phyloP scores from a whole-genome alignment of 2,888 invertebrate genomes.

The Caenorhabditis drosophilae region DNA sequence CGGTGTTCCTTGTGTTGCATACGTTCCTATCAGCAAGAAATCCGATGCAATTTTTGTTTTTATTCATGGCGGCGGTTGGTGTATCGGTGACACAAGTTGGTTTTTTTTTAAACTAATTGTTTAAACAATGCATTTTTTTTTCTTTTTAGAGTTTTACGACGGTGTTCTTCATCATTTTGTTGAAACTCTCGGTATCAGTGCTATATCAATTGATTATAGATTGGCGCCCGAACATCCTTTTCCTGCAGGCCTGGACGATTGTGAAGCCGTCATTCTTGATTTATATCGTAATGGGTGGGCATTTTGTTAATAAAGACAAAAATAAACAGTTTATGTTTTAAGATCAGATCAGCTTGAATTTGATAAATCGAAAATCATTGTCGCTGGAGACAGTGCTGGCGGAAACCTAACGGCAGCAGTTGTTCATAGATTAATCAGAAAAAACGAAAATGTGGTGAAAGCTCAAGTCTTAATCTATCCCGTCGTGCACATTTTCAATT shows the following conservation, averaged over 20 bases:
- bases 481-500: constrained; percentile 69
- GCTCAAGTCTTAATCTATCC: constrained; percentile 71
- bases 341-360: constrained; percentile 52
- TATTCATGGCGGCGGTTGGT: constrained; percentile 62
- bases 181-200: constrained; percentile 43
- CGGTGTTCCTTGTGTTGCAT: constrained; percentile 59
- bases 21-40: constrained; percentile 41
- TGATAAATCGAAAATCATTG: constrained; percentile 54
- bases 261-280: constrained; percentile 57
- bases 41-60: constrained; percentile 53
- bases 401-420: constrained; percentile 63
- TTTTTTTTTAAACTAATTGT: constrained; percentile 3
- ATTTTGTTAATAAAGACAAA: not conserved
- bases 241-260: constrained; percentile 70
- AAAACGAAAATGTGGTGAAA: constrained; percentile 18
- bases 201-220: constrained; percentile 61
- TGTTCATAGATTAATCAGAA: constrained; percentile 28
- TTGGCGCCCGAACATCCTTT: constrained; percentile 70
- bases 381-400: constrained; percentile 68
- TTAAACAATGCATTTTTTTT: too few species aligned
- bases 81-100: constrained; percentile 28
- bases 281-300: constrained; percentile 62
- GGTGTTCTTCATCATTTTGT: constrained; percentile 51
- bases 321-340: constrained; percentile 1
- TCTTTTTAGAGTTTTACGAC: constrained; percentile 62